phyloP scores from a whole-genome alignment of 2,888 invertebrate genomes.

The Brassicogethes aeneus region DNA sequence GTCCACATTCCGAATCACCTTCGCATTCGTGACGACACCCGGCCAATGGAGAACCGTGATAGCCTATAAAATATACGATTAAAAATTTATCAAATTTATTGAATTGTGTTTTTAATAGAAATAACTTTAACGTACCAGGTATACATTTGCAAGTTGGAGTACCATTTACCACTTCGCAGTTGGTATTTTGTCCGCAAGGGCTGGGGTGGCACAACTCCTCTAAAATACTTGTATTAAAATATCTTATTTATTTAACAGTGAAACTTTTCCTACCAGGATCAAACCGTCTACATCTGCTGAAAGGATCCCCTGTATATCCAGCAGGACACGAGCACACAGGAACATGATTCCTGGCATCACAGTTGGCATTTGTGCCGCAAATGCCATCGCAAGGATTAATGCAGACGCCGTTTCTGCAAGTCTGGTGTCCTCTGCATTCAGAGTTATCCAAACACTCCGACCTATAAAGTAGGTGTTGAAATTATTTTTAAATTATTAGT shows the following conservation, averaged over 20 bases:
- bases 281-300: conserved; percentile 58
- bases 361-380: conserved; percentile 69
- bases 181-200: conserved; percentile 73
- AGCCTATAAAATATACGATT: too few relatives aligned
- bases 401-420: conserved; percentile 69
- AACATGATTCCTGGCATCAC: conserved; percentile 67
- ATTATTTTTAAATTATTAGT: too few relatives aligned
- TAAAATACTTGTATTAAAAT: conserved; percentile 32
- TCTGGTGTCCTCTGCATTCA: conserved; percentile 63
- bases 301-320: conserved; percentile 74
- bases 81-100: too few relatives aligned
- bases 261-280: conserved; percentile 56
- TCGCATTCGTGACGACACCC: conserved; percentile 83
- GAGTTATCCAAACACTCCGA: conserved; percentile 51
- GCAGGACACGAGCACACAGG: conserved; percentile 71
- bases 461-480: conserved; percentile 17
- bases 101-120: too few relatives aligned
- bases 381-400: conserved; percentile 69
- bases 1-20: conserved; percentile 62
- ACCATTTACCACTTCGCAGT: conserved; percentile 67
- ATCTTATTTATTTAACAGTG: not conserved
- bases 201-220: conserved; percentile 77
- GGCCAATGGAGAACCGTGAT: conserved; percentile 62
- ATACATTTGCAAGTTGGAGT: conserved; percentile 73
- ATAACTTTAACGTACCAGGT: too few relatives aligned